Percentiles rank a stretch among this genome's conserved stretches.
Evolutionary conservation across 2,888 invertebrate species (phyloP).

Genomic region (Conus canariensis): DNA sequence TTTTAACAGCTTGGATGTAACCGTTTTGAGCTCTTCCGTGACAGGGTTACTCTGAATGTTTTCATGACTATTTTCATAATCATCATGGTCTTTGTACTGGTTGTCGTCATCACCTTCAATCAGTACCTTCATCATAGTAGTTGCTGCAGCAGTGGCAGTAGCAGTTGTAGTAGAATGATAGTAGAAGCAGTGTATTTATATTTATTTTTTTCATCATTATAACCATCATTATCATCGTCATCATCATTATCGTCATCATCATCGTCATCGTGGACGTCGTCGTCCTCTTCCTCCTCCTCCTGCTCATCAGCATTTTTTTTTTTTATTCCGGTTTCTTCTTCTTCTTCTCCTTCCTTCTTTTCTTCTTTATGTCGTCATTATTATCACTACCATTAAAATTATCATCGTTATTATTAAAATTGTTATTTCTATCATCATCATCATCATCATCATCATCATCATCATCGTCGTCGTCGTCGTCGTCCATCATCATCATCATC

Average conservation of each 20-base stretch:
- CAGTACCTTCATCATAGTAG: no score
- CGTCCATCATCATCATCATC: neutral
- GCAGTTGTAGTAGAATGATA: neutral
- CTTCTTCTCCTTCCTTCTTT: no score
- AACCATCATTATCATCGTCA: neutral
- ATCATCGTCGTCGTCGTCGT: neutral
- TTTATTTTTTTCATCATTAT: no score
- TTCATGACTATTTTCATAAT: no score
- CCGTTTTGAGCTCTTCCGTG: no score
- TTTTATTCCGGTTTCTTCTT: no score
- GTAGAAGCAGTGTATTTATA: neutral
- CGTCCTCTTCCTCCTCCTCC: neutral
- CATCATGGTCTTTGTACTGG: no score
- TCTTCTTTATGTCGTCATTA: neutral
- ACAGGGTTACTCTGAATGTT: no score
- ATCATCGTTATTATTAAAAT: neutral
- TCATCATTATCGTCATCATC: neutral
- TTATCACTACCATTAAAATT: neutral
- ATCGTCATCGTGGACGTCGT: neutral
- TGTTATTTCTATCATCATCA: neutral
- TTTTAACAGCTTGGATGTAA: no score
- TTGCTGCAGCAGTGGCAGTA: neutral
- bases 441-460: constrained; percentile 18
- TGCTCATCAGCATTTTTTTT: no score
- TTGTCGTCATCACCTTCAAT: no score